Evolutionary conservation across 1,140 invertebrate species (phyloP).

Genomic region (Anoplophora glabripennis): DNA sequence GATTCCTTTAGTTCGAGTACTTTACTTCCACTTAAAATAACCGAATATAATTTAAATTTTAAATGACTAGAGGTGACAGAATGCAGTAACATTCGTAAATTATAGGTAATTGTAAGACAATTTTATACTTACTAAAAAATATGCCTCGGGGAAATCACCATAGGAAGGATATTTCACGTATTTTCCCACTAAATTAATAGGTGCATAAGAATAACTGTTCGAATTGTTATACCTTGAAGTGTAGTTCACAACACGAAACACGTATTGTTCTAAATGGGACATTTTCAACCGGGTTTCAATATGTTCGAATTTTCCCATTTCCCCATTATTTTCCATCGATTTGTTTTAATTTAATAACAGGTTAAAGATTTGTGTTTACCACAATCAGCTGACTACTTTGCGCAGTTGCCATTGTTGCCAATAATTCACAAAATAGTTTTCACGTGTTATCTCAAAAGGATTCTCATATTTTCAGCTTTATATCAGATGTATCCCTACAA

Average conservation of each 20-base stretch:
- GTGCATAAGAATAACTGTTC: constrained; percentile 83
- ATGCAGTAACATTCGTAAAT: not conserved
- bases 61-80: not conserved
- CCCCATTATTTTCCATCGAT: constrained; percentile 6
- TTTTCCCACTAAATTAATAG: constrained; percentile 78
- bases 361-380: too few species aligned
- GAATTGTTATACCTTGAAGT: constrained; percentile 88
- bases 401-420: too few species aligned
- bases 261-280: constrained; percentile 62
- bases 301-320: constrained; percentile 7
- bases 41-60: not conserved
- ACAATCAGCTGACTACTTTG: too few species aligned
- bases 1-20: not conserved
- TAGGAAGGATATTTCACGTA: constrained; percentile 82
- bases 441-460: too few species aligned
- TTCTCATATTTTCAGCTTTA: too few species aligned
- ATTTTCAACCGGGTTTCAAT: constrained; percentile 30
- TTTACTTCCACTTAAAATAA: not conserved
- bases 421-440: too few species aligned
- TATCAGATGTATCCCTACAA: too few species aligned
- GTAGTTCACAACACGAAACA: constrained; percentile 70
- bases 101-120: not conserved
- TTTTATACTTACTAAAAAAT: constrained; percentile 71
- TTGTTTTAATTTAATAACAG: too few species aligned
- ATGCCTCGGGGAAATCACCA: constrained; percentile 86